These are phyloP conservation scores for Aphyosemion australe DNA, from an alignment of 2,113 vertebrate genomes.

Conservation along the genomic window DNA sequence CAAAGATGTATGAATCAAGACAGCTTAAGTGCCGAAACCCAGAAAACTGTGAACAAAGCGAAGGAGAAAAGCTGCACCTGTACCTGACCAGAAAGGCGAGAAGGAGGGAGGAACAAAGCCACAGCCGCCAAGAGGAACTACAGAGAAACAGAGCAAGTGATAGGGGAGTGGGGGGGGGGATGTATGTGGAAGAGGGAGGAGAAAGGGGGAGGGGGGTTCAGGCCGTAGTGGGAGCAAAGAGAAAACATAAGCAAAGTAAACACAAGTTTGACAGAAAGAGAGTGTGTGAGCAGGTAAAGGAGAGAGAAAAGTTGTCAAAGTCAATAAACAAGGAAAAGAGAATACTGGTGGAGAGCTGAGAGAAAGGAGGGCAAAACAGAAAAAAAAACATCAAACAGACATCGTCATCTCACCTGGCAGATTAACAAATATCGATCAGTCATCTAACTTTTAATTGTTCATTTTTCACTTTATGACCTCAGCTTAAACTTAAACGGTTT, in stretches of 20 bases:
- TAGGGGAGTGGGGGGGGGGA: slow-evolving; percentile 72
- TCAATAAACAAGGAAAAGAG: slow-evolving; percentile 51
- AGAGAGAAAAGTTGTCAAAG: slow-evolving; percentile 58
- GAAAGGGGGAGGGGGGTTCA: slow-evolving; percentile 58
- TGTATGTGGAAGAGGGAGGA: not conserved
- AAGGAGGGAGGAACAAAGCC: slow-evolving; percentile 94
- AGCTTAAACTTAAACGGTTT: not conserved
- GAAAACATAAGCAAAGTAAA: slow-evolving; percentile 64
- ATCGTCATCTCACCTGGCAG: slow-evolving; percentile 9
- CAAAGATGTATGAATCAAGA: slow-evolving; percentile 20
- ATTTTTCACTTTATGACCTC: not conserved
- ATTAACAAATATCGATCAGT: not conserved
- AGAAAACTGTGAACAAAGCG: slow-evolving; percentile 32
- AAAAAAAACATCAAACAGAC: slow-evolving; percentile 23
- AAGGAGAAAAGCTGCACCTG: slow-evolving; percentile 77
- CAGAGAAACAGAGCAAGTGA: slow-evolving; percentile 84
- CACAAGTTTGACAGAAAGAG: slow-evolving; percentile 70
- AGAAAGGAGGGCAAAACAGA: slow-evolving; percentile 24
- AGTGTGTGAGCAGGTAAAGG: slow-evolving; percentile 15
- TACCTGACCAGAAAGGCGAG: slow-evolving; percentile 98
- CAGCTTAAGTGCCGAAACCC: slow-evolving; percentile 6
- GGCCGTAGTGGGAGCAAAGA: slow-evolving; percentile 68
- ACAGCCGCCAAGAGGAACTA: slow-evolving; percentile 90
- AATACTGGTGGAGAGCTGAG: slow-evolving; percentile 20
- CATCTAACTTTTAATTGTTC: not conserved